These are phyloP conservation scores for Mimas tiliae DNA, from an alignment of 2,888 invertebrate genomes.

Conservation along the genomic window DNA sequence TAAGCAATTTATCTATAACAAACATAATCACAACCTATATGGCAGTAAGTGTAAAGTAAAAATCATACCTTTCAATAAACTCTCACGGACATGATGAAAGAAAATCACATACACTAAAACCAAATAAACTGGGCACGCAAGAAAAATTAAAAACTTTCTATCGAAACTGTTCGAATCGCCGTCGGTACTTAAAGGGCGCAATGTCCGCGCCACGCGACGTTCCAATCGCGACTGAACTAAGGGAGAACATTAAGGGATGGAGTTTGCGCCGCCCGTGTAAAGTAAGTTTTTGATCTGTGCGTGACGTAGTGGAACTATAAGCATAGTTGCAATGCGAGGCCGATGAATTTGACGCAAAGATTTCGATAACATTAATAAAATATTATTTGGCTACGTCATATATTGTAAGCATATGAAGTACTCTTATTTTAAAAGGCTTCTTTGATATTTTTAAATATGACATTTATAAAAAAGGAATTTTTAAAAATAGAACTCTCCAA, in stretches of 20 bases:
- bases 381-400: too few species aligned
- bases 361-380: too few species aligned
- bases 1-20: too few species aligned
- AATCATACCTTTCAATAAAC: constrained; percentile 22
- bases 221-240: constrained; percentile 22
- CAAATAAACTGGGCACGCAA: background rate
- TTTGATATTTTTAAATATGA: too few species aligned
- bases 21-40: too few species aligned
- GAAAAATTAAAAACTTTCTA: background rate
- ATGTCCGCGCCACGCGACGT: constrained; percentile 19
- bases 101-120: constrained; percentile 9
- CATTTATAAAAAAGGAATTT: too few species aligned
- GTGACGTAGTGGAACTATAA: background rate
- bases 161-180: background rate
- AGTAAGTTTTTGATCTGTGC: background rate
- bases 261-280: constrained; percentile 22
- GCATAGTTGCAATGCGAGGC: background rate
- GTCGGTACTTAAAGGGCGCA: background rate
- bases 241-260: constrained; percentile 23
- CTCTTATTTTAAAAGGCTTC: too few species aligned
- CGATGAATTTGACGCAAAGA: background rate
- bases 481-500: too few species aligned
- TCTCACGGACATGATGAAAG: constrained; percentile 2
- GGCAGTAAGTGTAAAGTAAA: background rate
- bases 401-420: too few species aligned